These are phyloP conservation scores for Brachionus paranguensis DNA, from an alignment of 1,140 invertebrate species.

Conservation along the genomic window DNA sequence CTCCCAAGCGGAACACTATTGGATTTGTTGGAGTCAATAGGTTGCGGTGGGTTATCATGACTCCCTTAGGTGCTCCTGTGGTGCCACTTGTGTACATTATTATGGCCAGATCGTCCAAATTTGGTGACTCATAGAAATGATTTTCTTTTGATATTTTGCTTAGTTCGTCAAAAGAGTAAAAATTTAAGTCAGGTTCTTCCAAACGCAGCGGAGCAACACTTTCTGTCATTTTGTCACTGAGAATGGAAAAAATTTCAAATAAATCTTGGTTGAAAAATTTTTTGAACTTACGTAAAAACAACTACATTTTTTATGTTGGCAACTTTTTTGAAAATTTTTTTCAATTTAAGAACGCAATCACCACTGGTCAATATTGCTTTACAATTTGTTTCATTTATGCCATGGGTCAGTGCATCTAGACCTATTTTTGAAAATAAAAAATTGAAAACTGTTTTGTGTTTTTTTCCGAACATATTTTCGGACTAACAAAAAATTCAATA, in stretches of 20 bases:
- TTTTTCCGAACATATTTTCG: background rate
- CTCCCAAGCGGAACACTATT: constrained; percentile 69
- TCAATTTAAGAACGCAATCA: background rate
- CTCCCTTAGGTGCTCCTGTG: constrained; percentile 57
- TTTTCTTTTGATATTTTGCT: background rate
- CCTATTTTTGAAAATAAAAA: background rate
- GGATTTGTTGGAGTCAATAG: constrained; percentile 79
- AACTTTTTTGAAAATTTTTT: background rate
- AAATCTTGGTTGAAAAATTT: background rate
- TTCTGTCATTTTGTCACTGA: background rate
- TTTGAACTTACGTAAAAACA: constrained; percentile 6
- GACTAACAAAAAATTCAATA: too few relatives aligned
- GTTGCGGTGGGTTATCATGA: constrained; percentile 73
- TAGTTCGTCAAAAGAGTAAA: background rate
- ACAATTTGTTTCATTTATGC: background rate
- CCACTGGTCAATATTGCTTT: constrained; percentile 21
- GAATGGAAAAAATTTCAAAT: background rate
- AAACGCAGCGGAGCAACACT: background rate
- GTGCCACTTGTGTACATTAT: constrained; percentile 58
- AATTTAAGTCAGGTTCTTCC: background rate
- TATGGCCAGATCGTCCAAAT: constrained; percentile 49
- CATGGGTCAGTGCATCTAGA: background rate
- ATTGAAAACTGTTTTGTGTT: background rate
- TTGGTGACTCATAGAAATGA: constrained; percentile 40
- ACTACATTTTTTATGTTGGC: background rate